phyloP scores from a whole-genome alignment of 2,113 vertebrate genomes.

The Cinclus mexicanus region DNA sequence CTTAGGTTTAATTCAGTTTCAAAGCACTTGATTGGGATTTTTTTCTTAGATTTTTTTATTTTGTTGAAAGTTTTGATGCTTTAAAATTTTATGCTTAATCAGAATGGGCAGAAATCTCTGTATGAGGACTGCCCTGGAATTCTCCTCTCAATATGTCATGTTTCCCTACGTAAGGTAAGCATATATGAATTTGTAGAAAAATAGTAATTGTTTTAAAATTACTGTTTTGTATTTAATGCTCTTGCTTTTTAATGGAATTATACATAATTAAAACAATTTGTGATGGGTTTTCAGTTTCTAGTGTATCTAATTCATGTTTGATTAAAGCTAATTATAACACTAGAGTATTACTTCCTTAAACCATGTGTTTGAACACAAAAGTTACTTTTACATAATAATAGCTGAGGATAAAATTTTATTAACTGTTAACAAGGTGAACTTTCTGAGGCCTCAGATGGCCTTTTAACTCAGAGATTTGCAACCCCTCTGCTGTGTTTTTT shows the following conservation, averaged over 20 bases:
- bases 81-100: neutral
- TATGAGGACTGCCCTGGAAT: neutral
- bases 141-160: neutral
- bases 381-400: slow-evolving; percentile 45
- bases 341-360: slow-evolving; percentile 40
- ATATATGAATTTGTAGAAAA: neutral
- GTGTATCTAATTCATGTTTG: slow-evolving; percentile 16
- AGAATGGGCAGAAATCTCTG: neutral
- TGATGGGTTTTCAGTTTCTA: neutral
- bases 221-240: neutral
- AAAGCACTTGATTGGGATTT: neutral
- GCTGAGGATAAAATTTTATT: slow-evolving; percentile 55
- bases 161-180: neutral
- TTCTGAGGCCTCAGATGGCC: slow-evolving; percentile 24
- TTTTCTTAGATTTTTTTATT: neutral
- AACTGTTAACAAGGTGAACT: slow-evolving; percentile 52
- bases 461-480: slow-evolving; percentile 38
- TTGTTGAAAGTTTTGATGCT: neutral
- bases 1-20: neutral
- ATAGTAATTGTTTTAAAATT: too few species aligned
- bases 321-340: slow-evolving; percentile 22
- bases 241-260: neutral
- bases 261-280: neutral
- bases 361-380: neutral
- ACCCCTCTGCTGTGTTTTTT: slow-evolving; percentile 4